These are phyloP conservation scores for Cladorhizidae sp. DNA, from an alignment of 37 sponge, comb jelly and placozoan species.

Conservation along the genomic window DNA sequence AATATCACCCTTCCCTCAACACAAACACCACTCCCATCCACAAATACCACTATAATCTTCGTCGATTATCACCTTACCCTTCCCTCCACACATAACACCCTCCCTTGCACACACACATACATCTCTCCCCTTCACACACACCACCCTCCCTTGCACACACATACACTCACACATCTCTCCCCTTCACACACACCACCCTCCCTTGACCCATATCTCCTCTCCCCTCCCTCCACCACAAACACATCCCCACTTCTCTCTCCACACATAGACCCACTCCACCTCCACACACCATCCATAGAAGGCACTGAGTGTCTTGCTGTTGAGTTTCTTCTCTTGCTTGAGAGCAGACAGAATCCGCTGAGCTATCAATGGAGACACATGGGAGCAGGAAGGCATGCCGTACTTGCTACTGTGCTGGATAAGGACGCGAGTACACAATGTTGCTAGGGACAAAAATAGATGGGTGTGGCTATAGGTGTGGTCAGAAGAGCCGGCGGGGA, in stretches of 20 bases:
- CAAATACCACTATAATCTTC: too few relatives aligned
- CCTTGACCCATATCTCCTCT: too few relatives aligned
- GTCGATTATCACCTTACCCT: too few relatives aligned
- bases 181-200: not conserved
- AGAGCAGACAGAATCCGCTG: conserved; percentile 41
- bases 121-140: too few relatives aligned
- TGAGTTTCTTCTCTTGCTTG: conserved; percentile 33
- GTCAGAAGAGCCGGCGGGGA: not conserved
- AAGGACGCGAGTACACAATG: conserved; percentile 11
- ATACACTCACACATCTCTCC: not conserved
- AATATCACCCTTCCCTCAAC: too few relatives aligned
- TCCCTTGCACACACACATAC: not conserved
- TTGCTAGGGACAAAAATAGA: conserved; percentile 40
- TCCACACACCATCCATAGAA: conserved; percentile 59
- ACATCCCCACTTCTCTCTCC: not conserved
- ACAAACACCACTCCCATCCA: too few relatives aligned
- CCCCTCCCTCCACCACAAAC: not conserved
- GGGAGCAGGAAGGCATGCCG: conserved; percentile 40
- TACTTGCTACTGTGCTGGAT: conserved; percentile 19
- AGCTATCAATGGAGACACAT: conserved; percentile 40
- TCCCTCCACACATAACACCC: too few relatives aligned
- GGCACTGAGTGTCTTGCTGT: conserved; percentile 42
- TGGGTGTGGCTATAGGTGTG: too few relatives aligned
- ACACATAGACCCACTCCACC: not conserved
- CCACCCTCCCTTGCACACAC: not conserved